Conservation (phyloP, 92 coral and sea anemone genomes). For the Bergia sp. region DNA sequence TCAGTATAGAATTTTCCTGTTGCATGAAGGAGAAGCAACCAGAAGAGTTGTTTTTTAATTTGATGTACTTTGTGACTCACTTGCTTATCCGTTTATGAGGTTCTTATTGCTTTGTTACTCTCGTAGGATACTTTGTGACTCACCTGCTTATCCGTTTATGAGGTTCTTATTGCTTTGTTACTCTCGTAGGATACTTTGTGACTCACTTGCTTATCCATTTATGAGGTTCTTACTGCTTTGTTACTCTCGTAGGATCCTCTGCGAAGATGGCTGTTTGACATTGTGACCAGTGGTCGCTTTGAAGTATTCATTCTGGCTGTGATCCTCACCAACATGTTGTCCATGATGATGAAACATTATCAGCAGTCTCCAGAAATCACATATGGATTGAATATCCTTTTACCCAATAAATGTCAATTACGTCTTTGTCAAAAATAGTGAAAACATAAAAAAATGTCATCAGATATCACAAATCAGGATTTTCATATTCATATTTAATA, state of each 20-base stretch:
- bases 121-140: not conserved
- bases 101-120: not conserved
- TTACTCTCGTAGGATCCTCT: not conserved
- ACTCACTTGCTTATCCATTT: not conserved
- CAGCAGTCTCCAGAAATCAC: slow-evolving; percentile 26
- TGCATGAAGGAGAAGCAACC: too few species aligned
- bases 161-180: not conserved
- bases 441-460: too few species aligned
- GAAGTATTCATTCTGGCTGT: slow-evolving; percentile 36
- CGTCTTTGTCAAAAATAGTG: not conserved
- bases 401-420: not conserved
- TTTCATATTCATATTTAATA: too few species aligned
- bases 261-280: slow-evolving; percentile 24
- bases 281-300: slow-evolving; percentile 32
- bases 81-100: too few species aligned
- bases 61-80: too few species aligned
- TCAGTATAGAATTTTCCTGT: too few species aligned
- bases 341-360: slow-evolving; percentile 42
- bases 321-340: slow-evolving; percentile 31
- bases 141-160: too few species aligned
- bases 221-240: not conserved
- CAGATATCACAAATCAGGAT: not conserved
- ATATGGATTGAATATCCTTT: slow-evolving; percentile 8
- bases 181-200: not conserved
- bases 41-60: not conserved